These are phyloP conservation scores for Daboia siamensis DNA, from an alignment of 2,113 vertebrate species.

Conservation along the genomic window DNA sequence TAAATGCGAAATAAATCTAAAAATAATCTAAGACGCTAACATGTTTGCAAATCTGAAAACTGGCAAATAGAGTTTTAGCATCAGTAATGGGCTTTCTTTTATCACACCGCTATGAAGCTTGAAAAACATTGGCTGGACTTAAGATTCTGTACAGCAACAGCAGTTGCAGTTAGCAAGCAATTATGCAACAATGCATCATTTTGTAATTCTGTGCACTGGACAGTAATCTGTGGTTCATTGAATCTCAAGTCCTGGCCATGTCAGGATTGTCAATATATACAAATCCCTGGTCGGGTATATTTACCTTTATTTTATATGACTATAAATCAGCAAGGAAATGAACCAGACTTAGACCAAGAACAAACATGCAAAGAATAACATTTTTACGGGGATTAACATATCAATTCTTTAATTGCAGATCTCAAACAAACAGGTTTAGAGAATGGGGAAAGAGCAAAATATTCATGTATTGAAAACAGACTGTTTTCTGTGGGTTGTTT, in stretches of 20 bases:
- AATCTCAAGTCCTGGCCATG: neutral
- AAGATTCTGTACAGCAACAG: neutral
- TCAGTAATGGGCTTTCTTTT: neutral
- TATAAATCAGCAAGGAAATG: neutral
- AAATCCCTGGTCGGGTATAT: neutral
- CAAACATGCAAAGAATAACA: neutral
- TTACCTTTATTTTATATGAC: neutral
- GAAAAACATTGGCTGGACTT: neutral
- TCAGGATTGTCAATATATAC: neutral
- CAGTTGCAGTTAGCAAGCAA: neutral
- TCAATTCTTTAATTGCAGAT: neutral
- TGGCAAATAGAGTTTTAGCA: neutral
- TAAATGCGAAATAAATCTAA: neutral
- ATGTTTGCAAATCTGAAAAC: slow-evolving; percentile 1
- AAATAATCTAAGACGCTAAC: neutral
- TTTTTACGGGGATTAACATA: neutral
- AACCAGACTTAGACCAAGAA: neutral
- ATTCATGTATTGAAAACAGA: neutral
- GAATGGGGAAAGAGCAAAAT: neutral
- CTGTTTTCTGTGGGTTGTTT: neutral
- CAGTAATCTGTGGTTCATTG: neutral
- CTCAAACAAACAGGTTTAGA: neutral
- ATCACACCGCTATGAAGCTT: neutral
- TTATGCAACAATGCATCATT: neutral
- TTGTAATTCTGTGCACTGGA: neutral